Percentiles rank a stretch among this genome's conserved stretches.
phyloP scores from a whole-genome alignment of 2,113 vertebrate species.

The Xiphorhynchus elegans region DNA sequence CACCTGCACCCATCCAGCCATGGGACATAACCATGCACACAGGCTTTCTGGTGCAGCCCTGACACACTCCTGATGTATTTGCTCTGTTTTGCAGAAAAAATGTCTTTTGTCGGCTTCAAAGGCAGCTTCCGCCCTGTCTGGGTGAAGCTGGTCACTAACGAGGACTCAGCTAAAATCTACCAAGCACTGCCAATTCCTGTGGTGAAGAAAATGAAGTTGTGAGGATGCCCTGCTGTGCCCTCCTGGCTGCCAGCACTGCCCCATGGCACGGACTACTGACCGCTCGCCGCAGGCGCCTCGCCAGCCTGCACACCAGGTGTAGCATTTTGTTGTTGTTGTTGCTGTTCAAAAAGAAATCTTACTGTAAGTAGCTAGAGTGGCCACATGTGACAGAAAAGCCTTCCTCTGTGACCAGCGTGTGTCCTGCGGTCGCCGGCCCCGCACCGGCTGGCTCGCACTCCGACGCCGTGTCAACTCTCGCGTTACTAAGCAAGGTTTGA shows the following conservation, averaged over 20 bases:
- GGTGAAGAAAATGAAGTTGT: conserved; percentile 85
- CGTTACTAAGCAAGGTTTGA: not conserved
- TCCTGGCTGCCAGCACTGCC: conserved; percentile 26
- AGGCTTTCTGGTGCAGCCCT: not conserved
- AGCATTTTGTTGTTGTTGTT: conserved; percentile 21
- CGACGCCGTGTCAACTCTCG: not conserved
- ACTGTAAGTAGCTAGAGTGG: conserved; percentile 50
- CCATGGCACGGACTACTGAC: conserved; percentile 29
- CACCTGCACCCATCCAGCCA: not conserved
- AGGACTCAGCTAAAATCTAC: conserved; percentile 82
- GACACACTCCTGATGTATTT: accelerated
- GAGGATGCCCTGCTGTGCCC: conserved; percentile 57
- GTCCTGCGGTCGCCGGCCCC: not conserved
- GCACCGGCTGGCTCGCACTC: not conserved
- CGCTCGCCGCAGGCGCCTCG: not conserved
- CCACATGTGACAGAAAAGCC: not conserved
- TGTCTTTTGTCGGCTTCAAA: conserved; percentile 86
- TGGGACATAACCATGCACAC: accelerated
- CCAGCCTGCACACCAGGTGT: not conserved
- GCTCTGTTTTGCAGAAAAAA: conserved; percentile 75
- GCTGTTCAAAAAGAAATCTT: conserved; percentile 30
- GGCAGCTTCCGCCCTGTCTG: conserved; percentile 83
- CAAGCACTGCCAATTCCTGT: conserved; percentile 87
- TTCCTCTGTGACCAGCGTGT: not conserved
- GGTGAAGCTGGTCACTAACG: conserved; percentile 79